Base-by-base conservation (phyloP, 2,797 vertebrate species). In the Gastrophryne carolinensis region DNA sequence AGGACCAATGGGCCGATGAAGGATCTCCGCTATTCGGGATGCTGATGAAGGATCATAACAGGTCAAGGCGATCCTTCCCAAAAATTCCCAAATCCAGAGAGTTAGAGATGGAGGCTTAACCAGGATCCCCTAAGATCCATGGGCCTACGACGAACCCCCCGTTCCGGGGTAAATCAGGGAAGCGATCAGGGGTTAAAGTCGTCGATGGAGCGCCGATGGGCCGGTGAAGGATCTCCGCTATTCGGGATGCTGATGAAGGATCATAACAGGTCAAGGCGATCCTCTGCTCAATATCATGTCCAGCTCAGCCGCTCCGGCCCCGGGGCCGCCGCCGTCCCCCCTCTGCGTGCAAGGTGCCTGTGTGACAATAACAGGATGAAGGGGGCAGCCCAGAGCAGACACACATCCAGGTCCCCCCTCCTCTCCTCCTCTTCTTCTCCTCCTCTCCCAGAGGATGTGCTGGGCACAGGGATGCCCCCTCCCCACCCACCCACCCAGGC, bases 111-210 rank as follows among this genome's bases (percentile, higher is more conserved):
- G 8, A 26, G 65, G 34, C 13, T 56, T 21, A 54, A 34, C 68
- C 68, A 60, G 12, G 39, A 72, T 50, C 56, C 69, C 35, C 57
- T 60, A n/a, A n/a, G n/a, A 58, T 73, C 24, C 37, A 54, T n/a
- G 12, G 26, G 29, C 53, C 9, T 2, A 10, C 12, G 37, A 30
- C 0, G n/a, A 26, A 8, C 57, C 57, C 27, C 47, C 44, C 68
- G 54, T 37, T 34, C 54, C 23, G n/a, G n/a, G n/a, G n/a, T n/a
- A n/a, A n/a, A n/a, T n/a, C n/a, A n/a, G n/a, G n/a, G n/a, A n/a
- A n/a, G n/a, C n/a, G n/a, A n/a, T n/a, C 62, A 58, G 23, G 67
- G 23, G 67, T 49, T 64, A 49, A 64, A 13, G n/a, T 7, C 13
- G 53, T 21, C 39, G 26, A 17, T 3, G 72, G 26, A 26, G 72